Evolutionary conservation across 30 jellyfish, hydroid and myxozoan species (phyloP).

Genomic region (Morbakka virulenta): DNA sequence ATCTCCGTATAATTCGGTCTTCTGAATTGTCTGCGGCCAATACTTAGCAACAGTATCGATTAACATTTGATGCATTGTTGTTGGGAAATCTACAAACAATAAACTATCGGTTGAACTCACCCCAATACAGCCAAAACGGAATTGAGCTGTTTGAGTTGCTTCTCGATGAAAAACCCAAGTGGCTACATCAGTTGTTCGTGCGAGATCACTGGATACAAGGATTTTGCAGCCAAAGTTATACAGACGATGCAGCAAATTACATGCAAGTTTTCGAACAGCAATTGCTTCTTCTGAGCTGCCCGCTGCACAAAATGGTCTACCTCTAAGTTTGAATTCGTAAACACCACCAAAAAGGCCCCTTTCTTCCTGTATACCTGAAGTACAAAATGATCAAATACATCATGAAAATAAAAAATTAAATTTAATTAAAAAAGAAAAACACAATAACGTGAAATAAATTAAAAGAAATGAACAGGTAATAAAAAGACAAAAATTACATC

Average conservation of each 20-base stretch:
- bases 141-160: background rate
- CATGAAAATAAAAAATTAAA: too few relatives aligned
- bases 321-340: constrained; percentile 34
- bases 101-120: constrained; percentile 31
- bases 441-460: too few relatives aligned
- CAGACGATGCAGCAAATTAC: background rate
- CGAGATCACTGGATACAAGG: constrained; percentile 32
- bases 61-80: constrained; percentile 11
- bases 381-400: too few relatives aligned
- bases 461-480: too few relatives aligned
- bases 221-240: constrained; percentile 32
- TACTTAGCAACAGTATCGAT: constrained; percentile 1
- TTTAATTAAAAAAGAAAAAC: too few relatives aligned
- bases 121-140: constrained; percentile 30
- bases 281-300: constrained; percentile 5
- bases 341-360: constrained; percentile 14
- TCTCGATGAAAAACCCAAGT: constrained; percentile 61
- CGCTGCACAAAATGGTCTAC: constrained; percentile 12
- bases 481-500: too few relatives aligned
- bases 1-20: background rate
- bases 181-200: constrained; percentile 11
- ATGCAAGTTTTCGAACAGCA: constrained; percentile 5
- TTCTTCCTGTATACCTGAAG: constrained; percentile 42
- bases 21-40: constrained; percentile 27
- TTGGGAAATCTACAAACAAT: constrained; percentile 32